phyloP scores from a whole-genome alignment of 2,113 vertebrate species.

The Chaenogobius annularis region DNA sequence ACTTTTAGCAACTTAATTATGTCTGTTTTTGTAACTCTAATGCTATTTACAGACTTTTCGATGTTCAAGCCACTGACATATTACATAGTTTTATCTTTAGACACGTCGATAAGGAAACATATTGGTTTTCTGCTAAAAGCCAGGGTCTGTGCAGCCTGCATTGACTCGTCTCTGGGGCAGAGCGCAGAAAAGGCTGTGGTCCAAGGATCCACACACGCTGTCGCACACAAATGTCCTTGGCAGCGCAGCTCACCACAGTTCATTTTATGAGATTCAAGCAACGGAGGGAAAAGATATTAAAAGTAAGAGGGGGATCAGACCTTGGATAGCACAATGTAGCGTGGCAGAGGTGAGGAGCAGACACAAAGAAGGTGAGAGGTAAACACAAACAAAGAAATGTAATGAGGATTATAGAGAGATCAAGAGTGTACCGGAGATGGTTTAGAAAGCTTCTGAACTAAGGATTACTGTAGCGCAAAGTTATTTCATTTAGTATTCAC shows the following conservation, averaged over 20 bases:
- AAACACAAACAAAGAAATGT: constrained; percentile 30
- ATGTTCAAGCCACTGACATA: constrained; percentile 66
- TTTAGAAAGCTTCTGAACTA: no score
- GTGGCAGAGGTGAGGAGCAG: constrained; percentile 25
- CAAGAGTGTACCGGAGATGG: no score
- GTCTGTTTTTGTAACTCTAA: constrained; percentile 18
- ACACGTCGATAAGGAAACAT: constrained; percentile 66
- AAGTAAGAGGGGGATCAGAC: constrained; percentile 66
- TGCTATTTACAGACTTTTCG: constrained; percentile 64
- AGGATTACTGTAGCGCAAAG: no score
- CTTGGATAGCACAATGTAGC: constrained; percentile 53
- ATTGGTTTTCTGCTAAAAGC: constrained; percentile 76
- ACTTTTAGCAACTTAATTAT: constrained; percentile 43
- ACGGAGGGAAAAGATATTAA: constrained; percentile 60
- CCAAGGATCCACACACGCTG: constrained; percentile 30
- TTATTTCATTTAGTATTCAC: no score
- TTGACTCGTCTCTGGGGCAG: constrained; percentile 64
- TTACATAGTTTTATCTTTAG: constrained; percentile 70
- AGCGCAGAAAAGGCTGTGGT: constrained; percentile 38
- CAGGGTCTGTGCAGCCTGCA: constrained; percentile 56
- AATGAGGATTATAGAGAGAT: constrained; percentile 41
- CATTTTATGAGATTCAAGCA: constrained; percentile 58
- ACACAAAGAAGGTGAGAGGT: not conserved
- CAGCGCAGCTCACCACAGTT: constrained; percentile 43
- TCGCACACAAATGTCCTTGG: constrained; percentile 36